Conservation (phyloP, 2,888 invertebrate species). For the Cataglyphis rosenhaueri region DNA sequence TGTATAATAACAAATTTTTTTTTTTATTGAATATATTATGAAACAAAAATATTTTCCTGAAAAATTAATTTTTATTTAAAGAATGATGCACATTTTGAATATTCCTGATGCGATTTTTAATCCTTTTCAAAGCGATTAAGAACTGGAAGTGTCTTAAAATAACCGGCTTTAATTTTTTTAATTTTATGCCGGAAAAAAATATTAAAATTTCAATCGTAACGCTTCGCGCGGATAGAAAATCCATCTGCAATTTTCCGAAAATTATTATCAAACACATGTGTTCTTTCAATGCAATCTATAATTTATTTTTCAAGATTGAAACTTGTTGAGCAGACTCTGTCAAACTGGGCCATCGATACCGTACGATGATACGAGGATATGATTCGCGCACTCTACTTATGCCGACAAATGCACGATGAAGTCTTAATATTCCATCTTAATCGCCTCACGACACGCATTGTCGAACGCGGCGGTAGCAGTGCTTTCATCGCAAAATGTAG, state of each 20-base stretch:
- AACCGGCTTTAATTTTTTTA: not conserved
- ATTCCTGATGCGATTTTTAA: not conserved
- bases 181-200: not conserved
- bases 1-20: constrained; percentile 82
- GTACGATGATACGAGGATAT: not conserved
- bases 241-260: not conserved
- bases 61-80: constrained; percentile 1
- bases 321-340: constrained; percentile 6
- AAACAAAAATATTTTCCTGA: not conserved
- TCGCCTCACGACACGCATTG: constrained; percentile 48
- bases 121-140: not conserved
- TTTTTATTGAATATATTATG: not conserved
- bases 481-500: constrained; percentile 49
- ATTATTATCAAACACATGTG: not conserved
- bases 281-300: not conserved
- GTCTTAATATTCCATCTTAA: constrained; percentile 39
- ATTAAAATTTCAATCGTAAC: not conserved
- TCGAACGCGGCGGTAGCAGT: constrained; percentile 16
- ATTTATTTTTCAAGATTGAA: constrained; percentile 7
- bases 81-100: not conserved
- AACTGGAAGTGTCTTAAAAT: not conserved
- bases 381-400: constrained; percentile 45
- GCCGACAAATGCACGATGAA: constrained; percentile 32
- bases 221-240: not conserved
- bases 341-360: constrained; percentile 7